Conservation (phyloP, 2,888 invertebrate species). For the Rugalucina vietnamica region DNA sequence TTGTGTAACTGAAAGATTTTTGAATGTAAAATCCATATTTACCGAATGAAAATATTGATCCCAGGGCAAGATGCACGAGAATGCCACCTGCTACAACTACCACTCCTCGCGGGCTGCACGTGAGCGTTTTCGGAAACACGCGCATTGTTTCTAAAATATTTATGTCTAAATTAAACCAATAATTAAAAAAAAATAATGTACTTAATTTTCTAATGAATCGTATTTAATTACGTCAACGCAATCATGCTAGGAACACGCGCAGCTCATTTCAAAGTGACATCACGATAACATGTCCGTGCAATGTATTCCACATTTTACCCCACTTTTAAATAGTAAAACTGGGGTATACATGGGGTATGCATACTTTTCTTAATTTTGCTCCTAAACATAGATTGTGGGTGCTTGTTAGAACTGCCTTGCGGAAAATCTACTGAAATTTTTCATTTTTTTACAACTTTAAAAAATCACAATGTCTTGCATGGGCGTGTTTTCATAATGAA, state of each 20-base stretch:
- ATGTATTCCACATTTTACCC: too few relatives aligned
- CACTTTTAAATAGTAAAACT: not conserved
- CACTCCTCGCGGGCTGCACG: not conserved
- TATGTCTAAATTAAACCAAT: not conserved
- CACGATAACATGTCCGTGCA: not conserved
- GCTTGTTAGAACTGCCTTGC: not conserved
- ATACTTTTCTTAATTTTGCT: too few relatives aligned
- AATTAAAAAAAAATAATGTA: not conserved
- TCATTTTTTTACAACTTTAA: not conserved
- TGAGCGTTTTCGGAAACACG: not conserved
- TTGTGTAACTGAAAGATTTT: too few relatives aligned
- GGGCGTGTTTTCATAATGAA: not conserved
- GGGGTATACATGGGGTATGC: too few relatives aligned
- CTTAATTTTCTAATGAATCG: not conserved
- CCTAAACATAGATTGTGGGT: too few relatives aligned
- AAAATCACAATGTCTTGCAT: not conserved
- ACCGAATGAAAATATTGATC: slow-evolving; percentile 14
- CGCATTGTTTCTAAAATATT: not conserved
- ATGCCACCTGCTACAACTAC: slow-evolving; percentile 10
- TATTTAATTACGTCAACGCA: not conserved
- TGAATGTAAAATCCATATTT: not conserved
- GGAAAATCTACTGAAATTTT: not conserved
- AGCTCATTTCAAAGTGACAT: not conserved
- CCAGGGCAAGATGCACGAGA: slow-evolving; percentile 3
- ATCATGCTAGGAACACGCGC: not conserved